Evolutionary conservation across 2,113 vertebrate species (phyloP).

Genomic region (Psilopogon haemacephalus): DNA sequence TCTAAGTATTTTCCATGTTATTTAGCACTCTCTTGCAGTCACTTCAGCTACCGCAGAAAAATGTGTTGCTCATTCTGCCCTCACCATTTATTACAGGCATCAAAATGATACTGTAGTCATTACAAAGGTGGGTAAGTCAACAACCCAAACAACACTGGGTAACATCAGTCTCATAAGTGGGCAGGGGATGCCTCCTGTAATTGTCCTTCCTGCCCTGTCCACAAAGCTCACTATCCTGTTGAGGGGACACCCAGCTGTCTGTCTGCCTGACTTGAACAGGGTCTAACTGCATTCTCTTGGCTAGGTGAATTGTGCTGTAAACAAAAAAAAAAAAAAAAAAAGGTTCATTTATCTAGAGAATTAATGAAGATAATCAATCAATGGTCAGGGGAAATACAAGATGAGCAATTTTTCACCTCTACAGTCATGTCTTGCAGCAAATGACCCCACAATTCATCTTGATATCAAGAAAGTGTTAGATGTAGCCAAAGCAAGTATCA

Average conservation of each 20-base stretch:
- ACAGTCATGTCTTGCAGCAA: accelerated
- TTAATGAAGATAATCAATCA: background rate
- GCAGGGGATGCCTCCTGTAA: background rate
- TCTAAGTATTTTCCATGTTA: background rate
- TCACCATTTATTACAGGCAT: background rate
- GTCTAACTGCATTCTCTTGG: background rate
- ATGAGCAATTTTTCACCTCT: background rate
- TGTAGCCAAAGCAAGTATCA: background rate
- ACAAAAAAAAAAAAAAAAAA: background rate
- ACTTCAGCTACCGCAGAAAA: background rate
- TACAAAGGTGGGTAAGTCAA: background rate
- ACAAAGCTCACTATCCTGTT: background rate
- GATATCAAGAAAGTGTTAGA: background rate
- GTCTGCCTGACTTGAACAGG: background rate
- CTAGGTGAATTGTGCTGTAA: background rate
- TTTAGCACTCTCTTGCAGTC: background rate
- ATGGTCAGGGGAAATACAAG: background rate
- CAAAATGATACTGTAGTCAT: background rate
- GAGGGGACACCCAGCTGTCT: background rate
- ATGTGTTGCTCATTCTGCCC: background rate
- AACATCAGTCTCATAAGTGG: background rate
- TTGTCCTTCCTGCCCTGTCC: background rate
- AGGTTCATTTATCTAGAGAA: background rate
- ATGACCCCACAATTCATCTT: background rate
- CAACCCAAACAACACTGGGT: background rate